Evolutionary conservation across 2,113 vertebrate genomes (phyloP).

Genomic region (Piaya cayana): DNA sequence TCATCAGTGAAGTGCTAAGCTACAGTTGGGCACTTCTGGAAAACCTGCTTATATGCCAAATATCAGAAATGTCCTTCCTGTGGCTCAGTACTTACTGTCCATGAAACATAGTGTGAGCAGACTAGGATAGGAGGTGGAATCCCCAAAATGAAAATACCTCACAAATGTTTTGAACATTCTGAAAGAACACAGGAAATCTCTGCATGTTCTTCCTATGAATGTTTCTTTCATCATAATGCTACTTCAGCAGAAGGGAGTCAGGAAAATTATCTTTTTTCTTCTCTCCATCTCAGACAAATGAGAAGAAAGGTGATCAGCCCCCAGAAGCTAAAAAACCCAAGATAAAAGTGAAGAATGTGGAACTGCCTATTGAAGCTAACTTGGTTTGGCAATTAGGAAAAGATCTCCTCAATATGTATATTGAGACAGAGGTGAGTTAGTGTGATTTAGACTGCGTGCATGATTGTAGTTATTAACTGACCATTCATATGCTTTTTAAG

Average conservation of each 20-base stretch:
- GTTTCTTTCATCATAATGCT: neutral
- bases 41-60: neutral
- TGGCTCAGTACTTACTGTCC: neutral
- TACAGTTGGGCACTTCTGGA: neutral
- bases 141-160: neutral
- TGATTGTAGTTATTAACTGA: neutral
- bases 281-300: constrained; percentile 73
- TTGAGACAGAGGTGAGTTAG: constrained; percentile 79
- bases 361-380: constrained; percentile 79
- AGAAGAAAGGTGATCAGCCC: constrained; percentile 81
- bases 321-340: constrained; percentile 85
- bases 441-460: neutral
- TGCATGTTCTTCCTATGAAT: neutral
- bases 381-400: constrained; percentile 81
- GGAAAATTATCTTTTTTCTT: constrained; percentile 20
- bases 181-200: neutral
- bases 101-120: neutral
- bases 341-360: constrained; percentile 83
- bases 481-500: neutral
- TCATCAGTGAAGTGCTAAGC: neutral
- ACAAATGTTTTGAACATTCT: neutral
- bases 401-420: constrained; percentile 81
- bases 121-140: neutral
- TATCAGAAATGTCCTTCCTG: neutral
- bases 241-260: neutral